A percentile compares a stretch with the other conserved stretches of the same genome.
phyloP scores from a whole-genome alignment of 2,888 invertebrate species.

The Yponomeuta plumbellus region DNA sequence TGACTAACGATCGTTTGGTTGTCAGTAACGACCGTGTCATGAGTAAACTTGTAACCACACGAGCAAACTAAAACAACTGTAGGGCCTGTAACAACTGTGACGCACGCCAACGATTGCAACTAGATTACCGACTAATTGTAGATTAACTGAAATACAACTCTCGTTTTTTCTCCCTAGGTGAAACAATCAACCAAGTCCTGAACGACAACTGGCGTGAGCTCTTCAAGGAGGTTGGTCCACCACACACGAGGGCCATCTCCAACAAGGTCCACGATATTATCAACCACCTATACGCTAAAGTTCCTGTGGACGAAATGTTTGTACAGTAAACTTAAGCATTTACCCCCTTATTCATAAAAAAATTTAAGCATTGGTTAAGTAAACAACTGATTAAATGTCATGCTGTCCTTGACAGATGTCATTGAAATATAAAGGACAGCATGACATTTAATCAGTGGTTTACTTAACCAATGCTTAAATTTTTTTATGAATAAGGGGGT shows the following conservation, averaged over 20 bases:
- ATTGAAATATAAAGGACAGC: no score
- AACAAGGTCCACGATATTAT: constrained; percentile 25
- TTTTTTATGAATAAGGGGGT: no score
- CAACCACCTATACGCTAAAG: constrained; percentile 25
- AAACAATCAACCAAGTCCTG: constrained; percentile 28
- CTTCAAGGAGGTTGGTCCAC: constrained; percentile 27
- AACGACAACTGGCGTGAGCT: constrained; percentile 30
- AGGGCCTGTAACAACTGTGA: no score
- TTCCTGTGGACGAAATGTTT: constrained; percentile 25
- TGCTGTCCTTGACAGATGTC: no score
- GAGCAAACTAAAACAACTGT: no score
- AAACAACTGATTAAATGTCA: not conserved
- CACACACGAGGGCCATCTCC: constrained; percentile 24
- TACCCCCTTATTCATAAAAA: no score
- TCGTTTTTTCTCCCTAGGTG: constrained; percentile 23
- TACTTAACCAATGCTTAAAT: no score
- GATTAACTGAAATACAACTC: not conserved
- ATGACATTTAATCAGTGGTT: no score
- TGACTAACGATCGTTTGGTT: no score
- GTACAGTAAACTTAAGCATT: constrained; percentile 14
- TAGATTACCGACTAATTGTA: not conserved
- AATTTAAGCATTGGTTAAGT: not conserved
- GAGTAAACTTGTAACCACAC: no score
- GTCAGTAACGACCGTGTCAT: no score
- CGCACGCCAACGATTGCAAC: no score